phyloP scores from a whole-genome alignment of 2,113 vertebrate genomes.

The Neodon shergylaensis region DNA sequence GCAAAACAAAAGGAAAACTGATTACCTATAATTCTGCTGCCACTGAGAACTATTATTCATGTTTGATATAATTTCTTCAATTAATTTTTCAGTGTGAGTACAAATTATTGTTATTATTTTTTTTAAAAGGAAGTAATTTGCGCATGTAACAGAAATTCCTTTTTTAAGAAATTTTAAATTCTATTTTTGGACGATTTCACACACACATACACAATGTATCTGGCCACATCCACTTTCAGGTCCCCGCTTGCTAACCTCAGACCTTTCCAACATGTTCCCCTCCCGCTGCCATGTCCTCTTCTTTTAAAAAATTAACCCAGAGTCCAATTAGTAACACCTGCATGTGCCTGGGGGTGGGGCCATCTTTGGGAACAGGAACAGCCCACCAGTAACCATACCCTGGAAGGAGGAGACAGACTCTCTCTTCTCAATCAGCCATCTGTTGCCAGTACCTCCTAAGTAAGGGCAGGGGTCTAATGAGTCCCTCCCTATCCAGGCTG shows the following conservation, averaged over 20 bases:
- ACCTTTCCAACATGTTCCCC: background rate
- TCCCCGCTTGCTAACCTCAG: too few relatives aligned
- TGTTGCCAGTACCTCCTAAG: too few relatives aligned
- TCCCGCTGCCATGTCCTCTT: background rate
- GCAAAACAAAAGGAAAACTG: conserved; percentile 11
- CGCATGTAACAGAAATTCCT: conserved; percentile 24
- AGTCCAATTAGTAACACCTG: background rate
- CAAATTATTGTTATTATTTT: conserved; percentile 41
- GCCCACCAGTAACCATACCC: background rate
- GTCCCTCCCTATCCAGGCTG: background rate
- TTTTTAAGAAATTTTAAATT: background rate
- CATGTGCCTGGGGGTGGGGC: background rate
- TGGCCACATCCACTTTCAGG: too few relatives aligned
- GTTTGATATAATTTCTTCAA: conserved; percentile 19
- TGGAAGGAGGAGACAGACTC: background rate
- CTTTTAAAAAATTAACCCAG: background rate
- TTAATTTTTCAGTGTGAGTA: conserved; percentile 11
- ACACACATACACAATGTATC: background rate
- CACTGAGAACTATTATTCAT: conserved; percentile 25
- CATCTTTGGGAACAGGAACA: background rate
- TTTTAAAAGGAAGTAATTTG: conserved; percentile 45
- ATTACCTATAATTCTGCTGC: conserved; percentile 21
- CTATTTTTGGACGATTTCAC: background rate
- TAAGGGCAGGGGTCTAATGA: too few relatives aligned
- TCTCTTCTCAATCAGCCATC: background rate